Percentiles rank a stretch among this genome's conserved stretches.
Evolutionary conservation across 2,113 vertebrate species (phyloP).

Genomic region (Nothocercus nigrocapillus): DNA sequence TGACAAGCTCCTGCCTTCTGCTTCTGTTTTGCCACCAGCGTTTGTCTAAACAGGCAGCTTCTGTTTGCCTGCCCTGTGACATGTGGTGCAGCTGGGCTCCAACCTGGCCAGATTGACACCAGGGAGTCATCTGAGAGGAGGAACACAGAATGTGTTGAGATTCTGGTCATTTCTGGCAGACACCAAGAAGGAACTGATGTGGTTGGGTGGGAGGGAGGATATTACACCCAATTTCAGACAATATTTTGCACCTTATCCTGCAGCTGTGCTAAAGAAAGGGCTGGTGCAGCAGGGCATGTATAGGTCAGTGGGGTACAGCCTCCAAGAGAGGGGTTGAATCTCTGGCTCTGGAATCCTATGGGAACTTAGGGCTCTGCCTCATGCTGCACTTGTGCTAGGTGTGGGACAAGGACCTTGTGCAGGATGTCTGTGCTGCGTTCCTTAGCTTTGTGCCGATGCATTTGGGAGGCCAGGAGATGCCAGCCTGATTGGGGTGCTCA

Average conservation of each 20-base stretch:
- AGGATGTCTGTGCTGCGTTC: neutral
- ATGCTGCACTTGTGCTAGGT: neutral
- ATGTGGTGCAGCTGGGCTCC: neutral
- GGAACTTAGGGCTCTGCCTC: neutral
- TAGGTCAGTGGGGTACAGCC: neutral
- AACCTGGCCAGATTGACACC: neutral
- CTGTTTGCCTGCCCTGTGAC: neutral
- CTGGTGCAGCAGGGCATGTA: neutral
- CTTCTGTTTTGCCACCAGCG: accelerated
- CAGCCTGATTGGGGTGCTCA: neutral
- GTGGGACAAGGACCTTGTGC: neutral
- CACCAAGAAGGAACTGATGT: neutral
- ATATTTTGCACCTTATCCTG: neutral
- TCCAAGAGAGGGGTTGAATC: neutral
- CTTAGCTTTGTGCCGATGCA: neutral
- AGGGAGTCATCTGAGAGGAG: neutral
- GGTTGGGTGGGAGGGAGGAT: neutral
- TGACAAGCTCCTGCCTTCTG: neutral
- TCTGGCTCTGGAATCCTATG: neutral
- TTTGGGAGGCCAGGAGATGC: neutral
- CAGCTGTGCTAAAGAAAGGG: neutral
- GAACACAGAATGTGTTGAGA: neutral
- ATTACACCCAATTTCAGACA: no score
- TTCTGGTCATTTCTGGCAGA: neutral
- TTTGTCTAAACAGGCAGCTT: accelerated